Conservation (phyloP, 2,888 invertebrate genomes). For the Lasioglossum pauxillum region DNA sequence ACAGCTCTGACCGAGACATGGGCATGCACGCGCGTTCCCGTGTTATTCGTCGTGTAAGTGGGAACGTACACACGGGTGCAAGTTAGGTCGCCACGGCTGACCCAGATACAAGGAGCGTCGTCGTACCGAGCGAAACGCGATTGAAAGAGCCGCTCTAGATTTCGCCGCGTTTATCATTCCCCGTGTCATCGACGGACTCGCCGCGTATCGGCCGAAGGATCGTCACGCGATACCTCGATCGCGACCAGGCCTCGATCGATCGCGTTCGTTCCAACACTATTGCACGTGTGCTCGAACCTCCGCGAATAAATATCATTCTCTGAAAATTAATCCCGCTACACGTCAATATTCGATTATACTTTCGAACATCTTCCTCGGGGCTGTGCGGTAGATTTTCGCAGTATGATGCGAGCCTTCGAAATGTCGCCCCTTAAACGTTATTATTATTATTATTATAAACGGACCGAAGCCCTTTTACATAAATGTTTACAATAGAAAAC, state of each 20-base stretch:
- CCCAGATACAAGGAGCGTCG: slow-evolving; percentile 68
- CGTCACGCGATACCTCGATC: slow-evolving; percentile 37
- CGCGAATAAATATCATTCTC: not conserved
- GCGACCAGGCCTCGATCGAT: slow-evolving; percentile 6
- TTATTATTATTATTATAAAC: no score
- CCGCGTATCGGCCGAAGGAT: slow-evolving; percentile 33
- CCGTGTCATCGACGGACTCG: slow-evolving; percentile 43
- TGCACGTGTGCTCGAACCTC: not conserved
- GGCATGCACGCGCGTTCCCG: slow-evolving; percentile 39
- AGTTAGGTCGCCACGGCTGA: slow-evolving; percentile 73
- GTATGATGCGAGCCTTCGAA: no score
- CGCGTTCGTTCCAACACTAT: not conserved
- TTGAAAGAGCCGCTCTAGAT: slow-evolving; percentile 70
- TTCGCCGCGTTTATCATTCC: slow-evolving; percentile 64
- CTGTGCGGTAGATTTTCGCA: no score
- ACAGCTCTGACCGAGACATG: slow-evolving; percentile 35
- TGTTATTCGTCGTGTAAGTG: slow-evolving; percentile 42
- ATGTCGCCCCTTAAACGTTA: no score
- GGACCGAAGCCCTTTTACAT: no score
- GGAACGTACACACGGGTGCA: slow-evolving; percentile 48
- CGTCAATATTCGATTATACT: not conserved
- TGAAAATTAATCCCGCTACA: not conserved
- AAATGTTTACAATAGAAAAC: no score
- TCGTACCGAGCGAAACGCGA: slow-evolving; percentile 65
- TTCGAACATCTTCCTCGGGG: no score